Base-by-base conservation (phyloP, 2,113 vertebrate genomes). In the Rhea americana region DNA sequence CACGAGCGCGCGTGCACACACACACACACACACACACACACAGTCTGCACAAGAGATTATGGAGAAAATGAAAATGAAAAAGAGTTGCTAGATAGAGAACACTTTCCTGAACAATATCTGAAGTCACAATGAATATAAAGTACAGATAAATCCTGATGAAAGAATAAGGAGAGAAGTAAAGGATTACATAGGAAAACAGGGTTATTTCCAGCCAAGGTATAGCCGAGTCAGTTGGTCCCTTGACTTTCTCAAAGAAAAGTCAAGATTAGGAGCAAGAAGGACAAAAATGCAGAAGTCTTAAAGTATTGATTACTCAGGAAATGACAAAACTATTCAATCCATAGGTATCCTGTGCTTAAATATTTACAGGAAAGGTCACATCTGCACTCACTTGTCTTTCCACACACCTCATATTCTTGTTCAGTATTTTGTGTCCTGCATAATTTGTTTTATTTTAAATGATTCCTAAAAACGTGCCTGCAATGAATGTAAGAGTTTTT, bases 171-270 rank as follows among this genome's bases (percentile, higher is more conserved):
- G 13, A 24, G 59, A 19, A 93, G 48, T 59, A 77, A 66, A 75
- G 51, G 25, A 89, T 58, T 84, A 61, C 5, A 32, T n/a, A 83
- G 53, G 25, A 85, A 90, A 37, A 85, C 3, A 50, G 24, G 28
- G 48, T 70, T 93, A 94, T 76, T 94, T 93, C 74, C 21, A 24
- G 66, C 26, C 56, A 79, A 58, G 5, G 8, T 87, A n/a, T 63
- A 91, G 82, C 5, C 14, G 22, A 53, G 4, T 82, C 79, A 85
- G 8, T 80, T 82, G 76, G 39, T 68, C 32, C 26, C 24, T 7
- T 59, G 41, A 80, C 35, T 90, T 91, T 85, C 82, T 70, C 68
- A 88, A 87, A 87, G 16, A 14, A 61, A 89, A 90, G 72, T 73
- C 59, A 85, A 73, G 53, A 87, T 85, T 73, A 89, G 78, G 63